phyloP scores from a whole-genome alignment of 2,113 vertebrate genomes.

The Camelus bactrianus region DNA sequence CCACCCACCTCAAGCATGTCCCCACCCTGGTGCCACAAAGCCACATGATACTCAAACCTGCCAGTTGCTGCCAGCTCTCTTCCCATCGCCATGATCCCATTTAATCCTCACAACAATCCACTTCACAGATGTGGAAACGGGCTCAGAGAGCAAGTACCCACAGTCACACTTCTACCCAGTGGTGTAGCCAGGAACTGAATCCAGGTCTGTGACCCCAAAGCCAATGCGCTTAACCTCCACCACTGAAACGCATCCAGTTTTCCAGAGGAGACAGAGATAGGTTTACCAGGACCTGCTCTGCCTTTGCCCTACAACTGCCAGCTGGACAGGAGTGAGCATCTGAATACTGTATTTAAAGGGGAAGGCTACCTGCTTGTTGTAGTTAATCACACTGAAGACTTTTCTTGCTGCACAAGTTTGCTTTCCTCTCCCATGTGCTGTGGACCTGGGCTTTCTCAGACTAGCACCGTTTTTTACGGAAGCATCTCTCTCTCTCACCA shows the following conservation, averaged over 20 bases:
- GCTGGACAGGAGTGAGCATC: background rate
- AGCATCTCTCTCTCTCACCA: background rate
- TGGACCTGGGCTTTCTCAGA: background rate
- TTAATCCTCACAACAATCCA: background rate
- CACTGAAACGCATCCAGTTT: background rate
- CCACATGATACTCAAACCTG: accelerated
- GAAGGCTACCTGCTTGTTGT: background rate
- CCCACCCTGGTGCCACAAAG: background rate
- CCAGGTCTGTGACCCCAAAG: background rate
- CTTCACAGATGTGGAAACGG: background rate
- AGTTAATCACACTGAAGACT: background rate
- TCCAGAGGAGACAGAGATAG: background rate
- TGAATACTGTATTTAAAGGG: background rate
- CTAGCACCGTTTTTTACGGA: background rate
- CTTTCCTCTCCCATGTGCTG: too few relatives aligned
- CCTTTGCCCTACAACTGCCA: background rate
- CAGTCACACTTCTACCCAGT: background rate
- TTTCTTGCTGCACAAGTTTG: accelerated
- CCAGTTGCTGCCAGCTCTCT: accelerated
- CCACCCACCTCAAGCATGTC: accelerated
- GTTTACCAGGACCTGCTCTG: background rate
- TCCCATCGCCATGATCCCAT: accelerated
- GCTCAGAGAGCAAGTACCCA: background rate
- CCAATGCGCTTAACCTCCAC: background rate
- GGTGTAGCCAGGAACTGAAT: background rate